Conservation (phyloP, 2,888 invertebrate species). For the Caenorhabditis sp. region DNA sequence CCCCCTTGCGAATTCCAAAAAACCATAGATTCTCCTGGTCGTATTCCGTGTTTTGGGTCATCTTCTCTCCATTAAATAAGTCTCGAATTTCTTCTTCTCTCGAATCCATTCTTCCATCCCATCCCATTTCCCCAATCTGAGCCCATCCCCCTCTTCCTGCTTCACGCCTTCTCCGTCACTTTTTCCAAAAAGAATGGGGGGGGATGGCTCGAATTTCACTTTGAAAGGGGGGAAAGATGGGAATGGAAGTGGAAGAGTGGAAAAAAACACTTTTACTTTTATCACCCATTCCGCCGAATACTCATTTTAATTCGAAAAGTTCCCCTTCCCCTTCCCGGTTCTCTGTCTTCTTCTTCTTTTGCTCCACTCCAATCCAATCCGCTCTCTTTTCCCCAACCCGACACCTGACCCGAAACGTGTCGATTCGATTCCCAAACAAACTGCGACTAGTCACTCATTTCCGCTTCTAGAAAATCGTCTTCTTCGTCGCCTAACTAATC, state of each 20-base stretch:
- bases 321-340: no score
- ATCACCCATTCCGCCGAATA: not conserved
- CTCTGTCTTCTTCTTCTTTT: no score
- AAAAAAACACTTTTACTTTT: constrained; percentile 5
- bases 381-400: constrained; percentile 4
- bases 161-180: constrained; percentile 11
- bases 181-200: constrained; percentile 12
- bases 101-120: no score
- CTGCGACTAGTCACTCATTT: constrained; percentile 17
- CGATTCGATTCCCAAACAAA: no score
- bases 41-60: constrained; percentile 42
- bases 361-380: no score
- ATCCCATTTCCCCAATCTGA: constrained; percentile 20
- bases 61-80: constrained; percentile 42
- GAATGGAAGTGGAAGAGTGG: not conserved
- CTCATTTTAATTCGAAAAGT: not conserved
- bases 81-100: constrained; percentile 52
- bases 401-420: no score
- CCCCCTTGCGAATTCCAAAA: not conserved
- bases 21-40: not conserved
- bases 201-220: constrained; percentile 37
- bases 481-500: not conserved
- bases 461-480: not conserved
- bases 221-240: not conserved
- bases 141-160: constrained; percentile 22